Evolutionary conservation across 35 echinoderm and acorn worm species (phyloP), one percentile per base, ranked within the genome.

Genomic region (Ophiothrix spiculata): DNA sequence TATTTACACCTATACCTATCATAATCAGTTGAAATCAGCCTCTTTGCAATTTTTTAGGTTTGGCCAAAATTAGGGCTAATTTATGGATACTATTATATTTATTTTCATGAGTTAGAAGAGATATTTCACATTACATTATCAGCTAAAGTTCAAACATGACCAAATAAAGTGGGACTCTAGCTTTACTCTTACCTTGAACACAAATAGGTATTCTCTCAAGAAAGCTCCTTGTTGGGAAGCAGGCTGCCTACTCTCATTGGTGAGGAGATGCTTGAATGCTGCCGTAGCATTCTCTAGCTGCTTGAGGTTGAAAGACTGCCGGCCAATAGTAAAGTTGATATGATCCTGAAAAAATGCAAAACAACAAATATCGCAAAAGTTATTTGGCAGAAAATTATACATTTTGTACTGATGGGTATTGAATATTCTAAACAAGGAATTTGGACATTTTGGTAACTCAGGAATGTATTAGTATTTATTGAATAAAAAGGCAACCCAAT

Each of bases 231-330:
- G 96, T 54, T 99, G 96, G 17, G 85, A 75, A 32, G 96, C 85
- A 0, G 96, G 92, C 46, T 99, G 96, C 1, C 83, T 85, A 82
- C 96, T 99, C 77, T 99, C 83, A 19, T 91, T 83, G 33, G 96
- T 94, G 35, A 99, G 56, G 23, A 99, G 86, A 81, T 99, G 96
- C 46, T 89, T 90, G 64, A 94, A 88, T 32, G 96, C 92, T 42
- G 92, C 86, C 0, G 92, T 99, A 10, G 96, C 89, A 83, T 98
- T 98, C 82, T 98, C 95, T 45, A 98, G 36, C 82, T 89, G 95
- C 42, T 93, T 93, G 36, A 98, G 80, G 45, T 98, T 98, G 86
- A 94, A 93, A 23, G 92, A 98, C 89, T 98, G 95, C 29, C 95
- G 84, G 33, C 95, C 95, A 23, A 98, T 91, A 17, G 96, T 99